Conservation (phyloP, 2,888 invertebrate genomes). For the Nesidiocoris tenuis region DNA sequence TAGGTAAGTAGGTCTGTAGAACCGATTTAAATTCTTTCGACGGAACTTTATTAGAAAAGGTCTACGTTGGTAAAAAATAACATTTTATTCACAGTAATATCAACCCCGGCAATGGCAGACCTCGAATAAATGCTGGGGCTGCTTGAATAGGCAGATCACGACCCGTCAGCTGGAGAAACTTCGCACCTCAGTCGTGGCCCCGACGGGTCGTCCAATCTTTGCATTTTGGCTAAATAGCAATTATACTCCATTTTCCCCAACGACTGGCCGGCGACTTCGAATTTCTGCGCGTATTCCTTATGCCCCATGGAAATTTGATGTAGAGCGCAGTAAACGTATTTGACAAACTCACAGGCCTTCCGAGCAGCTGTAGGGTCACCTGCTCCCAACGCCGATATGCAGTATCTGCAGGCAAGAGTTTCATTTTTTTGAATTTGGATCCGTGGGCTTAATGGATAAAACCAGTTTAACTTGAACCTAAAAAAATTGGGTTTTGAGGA, state of each 20-base stretch:
- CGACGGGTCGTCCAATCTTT: conserved; percentile 57
- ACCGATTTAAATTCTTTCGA: too few species aligned
- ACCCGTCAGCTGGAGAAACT: conserved; percentile 65
- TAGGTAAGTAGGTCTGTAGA: too few species aligned
- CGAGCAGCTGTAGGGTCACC: conserved; percentile 74
- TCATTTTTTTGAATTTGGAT: too few species aligned
- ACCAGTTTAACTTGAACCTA: too few species aligned
- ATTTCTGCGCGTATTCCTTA: conserved; percentile 69
- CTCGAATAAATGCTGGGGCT: too few species aligned
- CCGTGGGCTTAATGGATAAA: too few species aligned
- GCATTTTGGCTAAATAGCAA: conserved; percentile 75
- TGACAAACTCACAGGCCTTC: conserved; percentile 70
- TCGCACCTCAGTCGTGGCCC: conserved; percentile 59
- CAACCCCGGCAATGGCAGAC: too few species aligned
- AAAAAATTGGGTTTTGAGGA: too few species aligned
- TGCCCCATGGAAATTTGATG: conserved; percentile 55
- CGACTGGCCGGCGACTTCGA: conserved; percentile 70
- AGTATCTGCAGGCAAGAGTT: conserved; percentile 52
- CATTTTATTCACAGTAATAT: too few species aligned
- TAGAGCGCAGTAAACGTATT: conserved; percentile 65
- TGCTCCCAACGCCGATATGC: conserved; percentile 76
- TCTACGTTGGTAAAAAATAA: too few species aligned
- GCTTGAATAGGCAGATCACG: too few species aligned
- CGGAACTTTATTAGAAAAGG: too few species aligned
- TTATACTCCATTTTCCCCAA: conserved; percentile 80